Evolutionary conservation across 2,888 invertebrate species (phyloP), one percentile per base, ranked within the genome.

Genomic region (Lucinisca nassula): DNA sequence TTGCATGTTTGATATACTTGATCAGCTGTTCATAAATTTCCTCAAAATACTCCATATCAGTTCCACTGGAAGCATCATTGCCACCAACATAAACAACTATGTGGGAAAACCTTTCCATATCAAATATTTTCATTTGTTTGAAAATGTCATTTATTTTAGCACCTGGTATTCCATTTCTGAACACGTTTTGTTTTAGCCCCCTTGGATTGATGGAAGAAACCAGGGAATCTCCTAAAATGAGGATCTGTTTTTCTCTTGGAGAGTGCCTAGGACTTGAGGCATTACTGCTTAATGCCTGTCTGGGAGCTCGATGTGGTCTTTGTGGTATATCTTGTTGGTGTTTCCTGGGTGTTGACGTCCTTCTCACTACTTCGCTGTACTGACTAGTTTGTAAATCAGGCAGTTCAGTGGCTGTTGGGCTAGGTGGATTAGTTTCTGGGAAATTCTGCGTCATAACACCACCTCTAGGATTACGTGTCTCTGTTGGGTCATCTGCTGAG

Each of bases 21-120:
- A 70, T 70, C 30, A 70, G 10, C 70, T 37, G 70, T 6, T 70
- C 70, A 70, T 70, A 70, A 12, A 14, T 32, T 37, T 72, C 37
- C 24, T 72, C 72, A 72, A 72, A 72, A 37, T 72, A 72, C 30
- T 37, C 72, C 4, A 72, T 72, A 40, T 37, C 38, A n/a, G 37
- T 24, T 37, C 24, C 72, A 72, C 37, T 40, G 3, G 61, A 61
- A 8, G 72, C 72, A 40, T 72, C 72, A 72, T 72, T 72, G 35
- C 72, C 72, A 8, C 72, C 72, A 37, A 37, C 24, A n/a, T 72
- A 72, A 3, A 72, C 4, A 14, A 72, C 21, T 12, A 72, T 10
- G 8, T 72, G 37, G 4, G 37, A 37, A 72, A 37, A 37, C 37
- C 37, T 37, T 24, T n/a, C 37, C n/a, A 72, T 14, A 38, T 72